These are phyloP conservation scores for Eupithecia subumbrata DNA, from an alignment of 2,888 invertebrate genomes.

Conservation along the genomic window DNA sequence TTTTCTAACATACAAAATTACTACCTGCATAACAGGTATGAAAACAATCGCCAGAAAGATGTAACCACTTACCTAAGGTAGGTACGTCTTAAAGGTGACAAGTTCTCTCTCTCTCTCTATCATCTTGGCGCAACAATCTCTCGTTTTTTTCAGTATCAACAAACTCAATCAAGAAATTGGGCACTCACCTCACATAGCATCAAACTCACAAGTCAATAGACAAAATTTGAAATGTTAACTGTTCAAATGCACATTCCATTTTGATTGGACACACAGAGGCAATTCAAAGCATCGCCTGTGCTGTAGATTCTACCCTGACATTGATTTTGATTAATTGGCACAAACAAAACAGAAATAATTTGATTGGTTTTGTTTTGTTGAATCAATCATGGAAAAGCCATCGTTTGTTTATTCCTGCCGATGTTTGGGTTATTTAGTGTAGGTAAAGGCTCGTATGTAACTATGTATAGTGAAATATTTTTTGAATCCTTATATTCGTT, in stretches of 20 bases:
- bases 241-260: slow-evolving; percentile 8
- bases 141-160: not conserved
- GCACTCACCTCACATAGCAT: not conserved
- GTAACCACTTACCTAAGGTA: not conserved
- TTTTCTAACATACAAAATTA: not conserved
- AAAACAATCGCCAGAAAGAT: not conserved
- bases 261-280: not conserved
- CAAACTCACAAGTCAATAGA: not conserved
- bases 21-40: not conserved
- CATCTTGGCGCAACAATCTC: not conserved
- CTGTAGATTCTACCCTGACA: slow-evolving; percentile 24
- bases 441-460: not conserved
- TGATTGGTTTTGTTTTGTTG: slow-evolving; percentile 27
- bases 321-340: slow-evolving; percentile 33
- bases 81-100: not conserved
- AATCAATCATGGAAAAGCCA: slow-evolving; percentile 21
- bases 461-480: not conserved
- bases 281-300: slow-evolving; percentile 23
- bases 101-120: not conserved
- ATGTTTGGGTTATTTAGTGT: not conserved
- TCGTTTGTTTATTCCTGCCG: slow-evolving; percentile 6
- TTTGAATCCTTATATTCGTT: not conserved
- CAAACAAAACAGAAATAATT: slow-evolving; percentile 29
- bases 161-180: not conserved
- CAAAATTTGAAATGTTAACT: not conserved